Base-by-base conservation (phyloP, 2,797 vertebrate genomes). In the Pterois miles region DNA sequence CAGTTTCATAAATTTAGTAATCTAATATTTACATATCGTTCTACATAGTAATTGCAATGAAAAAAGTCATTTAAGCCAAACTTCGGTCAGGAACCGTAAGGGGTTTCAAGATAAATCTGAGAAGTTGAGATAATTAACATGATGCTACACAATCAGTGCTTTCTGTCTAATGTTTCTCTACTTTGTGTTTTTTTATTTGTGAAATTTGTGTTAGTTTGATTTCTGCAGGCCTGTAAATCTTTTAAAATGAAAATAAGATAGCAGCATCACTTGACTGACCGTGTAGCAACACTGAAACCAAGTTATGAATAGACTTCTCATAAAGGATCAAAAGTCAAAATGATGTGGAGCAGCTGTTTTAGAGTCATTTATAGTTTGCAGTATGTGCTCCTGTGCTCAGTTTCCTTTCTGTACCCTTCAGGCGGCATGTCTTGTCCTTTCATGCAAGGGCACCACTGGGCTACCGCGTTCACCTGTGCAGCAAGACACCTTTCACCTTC, bases 371-470 rank as follows among this genome's bases (percentile, higher is more conserved):
- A 34, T 36, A 54, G 12, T 46, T 5, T 59, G 34, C 50, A 20
- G 13, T 8, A 25, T 36, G 3, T 68, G 3, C 46, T 8, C 20
- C 8, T 75, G 12, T 68, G 6, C 7, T 48, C 3, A 16, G 6
- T 59, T 67, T 78, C 16, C 58, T 68, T 14, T 76, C 20, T 66
- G 11, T 75, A 4, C 5, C 63, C 56, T 56, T 16, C 78, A 99
- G 98, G 82, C 94, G 97, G 20, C 96, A 98, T 31, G 84, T 97
- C 59, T 89, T 98, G 74, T 93, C 94, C 48, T 86, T 98, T 76
- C 93, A 89, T 5, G 81, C 88, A 1, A 92, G 82, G 23, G 95
- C 95, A 64, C 67, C 94, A 0, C 48, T 96, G 43, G 96, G 96
- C 1, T 94, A 97, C 79, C 85, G 96, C 69, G 25, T 99, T 76